Conservation (phyloP, 1,140 invertebrate species). For the Heliconius himera region DNA sequence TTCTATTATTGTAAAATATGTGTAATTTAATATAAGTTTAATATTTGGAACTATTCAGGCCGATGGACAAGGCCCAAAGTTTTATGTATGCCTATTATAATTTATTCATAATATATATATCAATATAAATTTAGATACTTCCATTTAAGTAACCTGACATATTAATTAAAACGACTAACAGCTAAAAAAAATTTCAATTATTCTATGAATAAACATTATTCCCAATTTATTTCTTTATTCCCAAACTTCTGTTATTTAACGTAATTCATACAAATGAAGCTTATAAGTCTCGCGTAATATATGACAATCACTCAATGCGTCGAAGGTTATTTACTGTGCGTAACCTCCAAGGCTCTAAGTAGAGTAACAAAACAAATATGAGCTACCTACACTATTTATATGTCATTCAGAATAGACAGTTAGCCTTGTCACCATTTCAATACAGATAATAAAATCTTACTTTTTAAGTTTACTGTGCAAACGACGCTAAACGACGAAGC, state of each 20-base stretch:
- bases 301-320: conserved; percentile 3
- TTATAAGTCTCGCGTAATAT: background rate
- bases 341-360: background rate
- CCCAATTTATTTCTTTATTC: background rate
- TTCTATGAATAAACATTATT: background rate
- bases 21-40: background rate
- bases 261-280: background rate
- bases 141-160: background rate
- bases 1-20: background rate
- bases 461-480: background rate
- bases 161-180: background rate
- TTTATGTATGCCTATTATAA: no score
- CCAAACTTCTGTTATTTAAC: background rate
- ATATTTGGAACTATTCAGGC: background rate
- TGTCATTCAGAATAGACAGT: background rate
- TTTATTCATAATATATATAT: background rate
- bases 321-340: background rate
- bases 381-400: conserved; percentile 1
- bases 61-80: no score
- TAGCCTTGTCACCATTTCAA: background rate
- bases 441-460: background rate
- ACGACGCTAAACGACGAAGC: no score
- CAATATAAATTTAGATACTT: background rate
- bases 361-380: background rate
- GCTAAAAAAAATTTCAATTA: background rate